Percentiles rank a stretch among this genome's conserved stretches.
Evolutionary conservation across 2,797 vertebrate species (phyloP).

Genomic region (Myioborus miniatus): DNA sequence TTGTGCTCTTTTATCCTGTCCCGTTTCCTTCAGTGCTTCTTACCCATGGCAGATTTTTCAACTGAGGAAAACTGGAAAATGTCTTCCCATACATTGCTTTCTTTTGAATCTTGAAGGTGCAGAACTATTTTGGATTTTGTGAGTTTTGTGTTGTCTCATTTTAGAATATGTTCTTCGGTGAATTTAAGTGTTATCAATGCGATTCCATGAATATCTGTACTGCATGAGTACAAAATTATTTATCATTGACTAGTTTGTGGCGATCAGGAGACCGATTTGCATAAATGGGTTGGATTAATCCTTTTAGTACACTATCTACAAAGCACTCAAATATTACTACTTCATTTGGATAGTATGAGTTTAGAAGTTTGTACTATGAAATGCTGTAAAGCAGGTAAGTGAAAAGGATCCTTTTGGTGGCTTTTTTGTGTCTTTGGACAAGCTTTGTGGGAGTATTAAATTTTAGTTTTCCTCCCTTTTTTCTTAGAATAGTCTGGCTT

Average conservation of each 20-base stretch:
- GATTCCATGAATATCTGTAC: not conserved
- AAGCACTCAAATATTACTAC: not conserved
- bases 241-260: not conserved
- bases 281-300: not conserved
- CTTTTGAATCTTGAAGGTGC: not conserved
- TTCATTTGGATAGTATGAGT: not conserved
- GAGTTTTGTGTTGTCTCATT: not conserved
- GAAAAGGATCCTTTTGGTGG: not conserved
- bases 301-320: not conserved
- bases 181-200: not conserved
- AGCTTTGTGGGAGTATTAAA: not conserved
- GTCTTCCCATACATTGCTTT: not conserved
- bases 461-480: fast-evolving
- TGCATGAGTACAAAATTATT: not conserved
- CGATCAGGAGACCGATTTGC: not conserved
- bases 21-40: not conserved
- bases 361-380: not conserved
- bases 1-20: not conserved
- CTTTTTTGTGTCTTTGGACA: not conserved
- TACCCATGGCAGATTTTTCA: not conserved
- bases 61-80: not conserved
- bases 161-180: not conserved
- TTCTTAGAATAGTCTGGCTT: not conserved
- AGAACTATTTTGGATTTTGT: not conserved
- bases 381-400: not conserved